A percentile compares a stretch with the other conserved stretches of the same genome.
phyloP scores from a whole-genome alignment of 2,113 vertebrate genomes.

The Cynoglossus semilaevis region DNA sequence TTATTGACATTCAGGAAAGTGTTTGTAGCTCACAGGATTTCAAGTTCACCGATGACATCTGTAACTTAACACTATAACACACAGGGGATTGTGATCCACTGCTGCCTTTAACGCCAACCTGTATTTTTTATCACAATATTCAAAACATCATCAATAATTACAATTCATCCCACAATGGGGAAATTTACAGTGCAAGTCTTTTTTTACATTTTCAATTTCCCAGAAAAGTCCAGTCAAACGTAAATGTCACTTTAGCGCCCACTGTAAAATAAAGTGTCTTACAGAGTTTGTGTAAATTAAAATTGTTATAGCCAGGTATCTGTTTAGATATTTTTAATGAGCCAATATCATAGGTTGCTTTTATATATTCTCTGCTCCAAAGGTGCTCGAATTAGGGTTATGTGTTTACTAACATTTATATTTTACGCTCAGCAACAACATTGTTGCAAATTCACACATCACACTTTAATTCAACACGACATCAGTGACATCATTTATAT shows the following conservation, averaged over 20 bases:
- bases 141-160: too few relatives aligned
- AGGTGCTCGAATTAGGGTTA: slow-evolving; percentile 66
- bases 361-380: slow-evolving; percentile 54
- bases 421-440: slow-evolving; percentile 78
- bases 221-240: too few relatives aligned
- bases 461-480: too few relatives aligned
- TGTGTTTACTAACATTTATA: slow-evolving; percentile 73
- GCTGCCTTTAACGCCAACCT: too few relatives aligned
- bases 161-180: too few relatives aligned
- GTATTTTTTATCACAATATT: too few relatives aligned
- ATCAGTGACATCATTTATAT: too few relatives aligned
- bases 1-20: slow-evolving; percentile 11
- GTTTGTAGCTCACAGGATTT: slow-evolving; percentile 10
- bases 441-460: slow-evolving; percentile 25
- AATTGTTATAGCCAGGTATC: too few relatives aligned
- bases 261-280: slow-evolving; percentile 66
- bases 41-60: slow-evolving; percentile 35
- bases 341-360: slow-evolving; percentile 46
- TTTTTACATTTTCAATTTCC: too few relatives aligned
- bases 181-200: too few relatives aligned
- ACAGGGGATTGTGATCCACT: too few relatives aligned
- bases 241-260: neutral
- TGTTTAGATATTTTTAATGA: slow-evolving; percentile 38
- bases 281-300: slow-evolving; percentile 43
- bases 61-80: too few relatives aligned